Conservation (phyloP, 2,888 invertebrate genomes). For the Rapana venosa region DNA sequence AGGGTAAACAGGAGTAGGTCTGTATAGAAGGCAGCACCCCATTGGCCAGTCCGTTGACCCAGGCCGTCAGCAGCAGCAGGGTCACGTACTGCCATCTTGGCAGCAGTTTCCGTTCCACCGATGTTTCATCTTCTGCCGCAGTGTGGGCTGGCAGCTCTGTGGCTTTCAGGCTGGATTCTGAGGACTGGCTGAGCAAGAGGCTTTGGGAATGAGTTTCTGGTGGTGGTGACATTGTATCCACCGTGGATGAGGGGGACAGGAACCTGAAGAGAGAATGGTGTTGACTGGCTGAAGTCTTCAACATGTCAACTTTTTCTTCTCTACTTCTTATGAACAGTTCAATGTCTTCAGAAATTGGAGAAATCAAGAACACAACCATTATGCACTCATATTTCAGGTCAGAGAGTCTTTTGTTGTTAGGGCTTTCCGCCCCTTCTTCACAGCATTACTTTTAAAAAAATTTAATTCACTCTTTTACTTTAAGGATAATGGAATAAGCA, state of each 20-base stretch:
- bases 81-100: conserved; percentile 47
- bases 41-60: conserved; percentile 86
- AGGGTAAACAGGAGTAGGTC: conserved; percentile 87
- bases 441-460: no score
- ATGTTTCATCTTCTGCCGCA: background rate
- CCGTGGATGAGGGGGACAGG: background rate
- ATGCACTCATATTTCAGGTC: no score
- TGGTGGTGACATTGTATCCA: background rate
- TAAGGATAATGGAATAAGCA: no score
- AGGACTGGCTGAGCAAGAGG: background rate
- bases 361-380: no score
- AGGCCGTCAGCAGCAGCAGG: conserved; percentile 78
- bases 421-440: no score
- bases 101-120: conserved; percentile 26
- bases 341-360: no score
- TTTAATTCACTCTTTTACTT: no score
- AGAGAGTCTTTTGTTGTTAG: no score
- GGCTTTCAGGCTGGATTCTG: background rate
- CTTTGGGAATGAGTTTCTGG: conserved; percentile 1
- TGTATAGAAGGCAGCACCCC: conserved; percentile 89
- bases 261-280: background rate
- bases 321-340: background rate
- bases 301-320: background rate
- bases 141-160: background rate
- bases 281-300: background rate